Percentiles rank a stretch among this genome's conserved stretches.
phyloP scores from a whole-genome alignment of 2,888 invertebrate species.

The Noctua fimbriata region DNA sequence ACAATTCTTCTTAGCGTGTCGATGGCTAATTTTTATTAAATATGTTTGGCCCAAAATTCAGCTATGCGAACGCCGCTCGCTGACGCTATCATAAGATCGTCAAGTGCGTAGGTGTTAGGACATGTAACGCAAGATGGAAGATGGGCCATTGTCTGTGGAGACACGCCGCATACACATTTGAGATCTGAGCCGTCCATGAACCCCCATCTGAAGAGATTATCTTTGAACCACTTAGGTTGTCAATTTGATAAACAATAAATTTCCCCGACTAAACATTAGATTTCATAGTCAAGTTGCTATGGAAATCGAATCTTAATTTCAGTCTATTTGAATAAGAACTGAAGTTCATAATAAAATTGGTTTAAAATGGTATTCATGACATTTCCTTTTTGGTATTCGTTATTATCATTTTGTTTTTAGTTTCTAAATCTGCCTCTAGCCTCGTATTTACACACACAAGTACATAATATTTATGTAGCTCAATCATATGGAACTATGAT shows the following conservation, averaged over 20 bases:
- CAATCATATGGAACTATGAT: too few relatives aligned
- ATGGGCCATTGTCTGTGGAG: too few relatives aligned
- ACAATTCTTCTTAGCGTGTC: not conserved
- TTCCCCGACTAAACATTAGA: not conserved
- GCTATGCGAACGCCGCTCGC: too few relatives aligned
- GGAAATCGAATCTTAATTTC: not conserved
- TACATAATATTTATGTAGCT: conserved; percentile 13
- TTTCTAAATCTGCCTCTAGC: conserved; percentile 29
- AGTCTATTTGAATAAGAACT: not conserved
- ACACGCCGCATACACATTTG: too few relatives aligned
- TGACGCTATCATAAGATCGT: too few relatives aligned
- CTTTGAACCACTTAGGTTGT: not conserved
- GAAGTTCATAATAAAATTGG: not conserved
- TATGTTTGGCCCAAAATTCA: too few relatives aligned
- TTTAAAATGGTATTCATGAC: conserved; percentile 14
- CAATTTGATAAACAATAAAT: not conserved
- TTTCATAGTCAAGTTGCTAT: not conserved
- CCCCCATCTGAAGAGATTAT: too few relatives aligned
- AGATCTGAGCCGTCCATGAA: too few relatives aligned
- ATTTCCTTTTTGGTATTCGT: conserved; percentile 26
- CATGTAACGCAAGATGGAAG: too few relatives aligned
- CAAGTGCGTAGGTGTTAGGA: too few relatives aligned
- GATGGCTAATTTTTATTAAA: too few relatives aligned
- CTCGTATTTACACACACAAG: conserved; percentile 27
- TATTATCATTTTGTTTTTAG: not conserved